Evolutionary conservation across 2,888 invertebrate genomes (phyloP).

Genomic region (Ophioninae sp.): DNA sequence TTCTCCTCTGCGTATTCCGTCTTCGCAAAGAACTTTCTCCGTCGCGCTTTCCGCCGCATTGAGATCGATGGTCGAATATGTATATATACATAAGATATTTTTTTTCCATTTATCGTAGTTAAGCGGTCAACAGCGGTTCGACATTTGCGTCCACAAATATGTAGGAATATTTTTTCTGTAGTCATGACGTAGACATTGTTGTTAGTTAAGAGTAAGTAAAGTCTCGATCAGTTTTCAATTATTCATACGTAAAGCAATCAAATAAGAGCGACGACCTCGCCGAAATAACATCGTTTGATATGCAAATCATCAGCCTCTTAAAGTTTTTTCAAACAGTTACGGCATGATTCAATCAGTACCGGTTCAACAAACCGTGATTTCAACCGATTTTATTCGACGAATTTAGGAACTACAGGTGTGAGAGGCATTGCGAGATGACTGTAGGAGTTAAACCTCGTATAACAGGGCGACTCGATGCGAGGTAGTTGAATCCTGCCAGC

Average conservation of each 20-base stretch:
- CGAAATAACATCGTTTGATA: slow-evolving; percentile 27
- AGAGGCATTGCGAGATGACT: not conserved
- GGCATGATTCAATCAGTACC: slow-evolving; percentile 61
- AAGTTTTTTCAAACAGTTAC: slow-evolving; percentile 19
- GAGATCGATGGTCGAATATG: not conserved
- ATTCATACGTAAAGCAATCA: not conserved
- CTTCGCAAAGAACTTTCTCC: slow-evolving; percentile 20
- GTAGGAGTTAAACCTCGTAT: slow-evolving; percentile 8
- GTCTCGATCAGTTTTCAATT: not conserved
- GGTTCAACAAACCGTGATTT: slow-evolving; percentile 62
- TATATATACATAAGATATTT: not conserved
- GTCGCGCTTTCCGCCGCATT: slow-evolving; percentile 22
- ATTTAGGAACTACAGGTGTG: slow-evolving; percentile 65
- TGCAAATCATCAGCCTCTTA: slow-evolving; percentile 30
- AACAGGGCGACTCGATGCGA: slow-evolving; percentile 17
- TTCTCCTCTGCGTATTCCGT: slow-evolving; percentile 32
- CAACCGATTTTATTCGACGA: slow-evolving; percentile 45
- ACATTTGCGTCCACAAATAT: too few species aligned
- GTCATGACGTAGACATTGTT: not conserved
- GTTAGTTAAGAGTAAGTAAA: not conserved
- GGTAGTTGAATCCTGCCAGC: slow-evolving; percentile 23
- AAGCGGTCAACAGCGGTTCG: too few species aligned
- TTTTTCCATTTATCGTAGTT: not conserved
- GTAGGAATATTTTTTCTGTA: not conserved
- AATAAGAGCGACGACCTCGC: not conserved